Base-by-base conservation (phyloP, 2,797 vertebrate genomes). In the Trachops cirrhosus region DNA sequence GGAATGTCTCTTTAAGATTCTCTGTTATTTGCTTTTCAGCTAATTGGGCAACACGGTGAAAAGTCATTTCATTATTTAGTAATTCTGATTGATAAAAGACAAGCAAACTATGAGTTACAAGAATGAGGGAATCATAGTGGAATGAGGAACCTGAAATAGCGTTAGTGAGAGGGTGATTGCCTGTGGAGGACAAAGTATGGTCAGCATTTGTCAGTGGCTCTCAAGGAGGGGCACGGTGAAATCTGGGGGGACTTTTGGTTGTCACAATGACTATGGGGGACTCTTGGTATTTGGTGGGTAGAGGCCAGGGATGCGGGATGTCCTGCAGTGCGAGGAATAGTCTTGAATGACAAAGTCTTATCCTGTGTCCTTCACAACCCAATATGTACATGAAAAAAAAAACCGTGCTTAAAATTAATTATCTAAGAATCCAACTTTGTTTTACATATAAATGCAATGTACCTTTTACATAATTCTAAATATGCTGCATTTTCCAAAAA, bases 1-100 rank as follows among this genome's bases (percentile, higher is more conserved):
- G 14, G 57, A 85, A 1, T 59, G 41, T 39, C 74, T 82, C 34
- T 48, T 62, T 74, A 34, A 89, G 54, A 86, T 73, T 59, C 22
- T 75, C 34, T 71, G 21, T 86, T 91, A 89, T 29, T 80, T 95
- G 24, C 29, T 89, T 62, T 95, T 91, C 75, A 57, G 34, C 15
- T 70, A 82, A 64, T 21, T 77, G 39, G 26, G 29, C n/a, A 62
- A 62, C 64, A 29, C 5, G 18, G 39, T 80, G 92, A 74, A 91
- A 68, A 86, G 52, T 4, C 32, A n/a, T 34, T 68, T 86, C 44
- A 70, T 84, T 50, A 34, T 75, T 32, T 89, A 91, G 84, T 83
- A 70, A 79, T 83, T 75, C 14, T 83, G 22, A 95, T 82, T 0
- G 0, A 77, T 91, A 37, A 87, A 71, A 82, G 46, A n/a, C 5